A percentile compares a stretch with the other conserved stretches of the same genome.
phyloP scores from a whole-genome alignment of 1,140 invertebrate genomes.

The Nylanderia fulva region DNA sequence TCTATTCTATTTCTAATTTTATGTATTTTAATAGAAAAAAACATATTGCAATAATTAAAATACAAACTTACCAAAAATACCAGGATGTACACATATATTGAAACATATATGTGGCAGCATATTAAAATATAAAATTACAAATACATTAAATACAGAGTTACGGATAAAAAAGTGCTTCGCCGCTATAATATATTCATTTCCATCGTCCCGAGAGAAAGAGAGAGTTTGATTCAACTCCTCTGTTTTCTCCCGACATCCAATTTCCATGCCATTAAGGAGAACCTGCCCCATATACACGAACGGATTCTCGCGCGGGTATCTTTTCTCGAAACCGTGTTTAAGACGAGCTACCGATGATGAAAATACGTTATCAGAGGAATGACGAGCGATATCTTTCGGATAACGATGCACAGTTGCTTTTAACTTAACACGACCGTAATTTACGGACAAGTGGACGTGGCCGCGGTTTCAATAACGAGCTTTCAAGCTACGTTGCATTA shows the following conservation, averaged over 20 bases:
- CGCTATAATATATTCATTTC: conserved; percentile 44
- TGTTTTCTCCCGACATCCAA: conserved; percentile 83
- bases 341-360: conserved; percentile 54
- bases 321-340: conserved; percentile 41
- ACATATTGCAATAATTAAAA: too few species aligned
- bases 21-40: too few species aligned
- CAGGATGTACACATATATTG: too few species aligned
- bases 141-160: conserved; percentile 46
- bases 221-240: conserved; percentile 64
- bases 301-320: conserved; percentile 59
- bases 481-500: conserved; percentile 23
- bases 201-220: conserved; percentile 56
- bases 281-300: conserved; percentile 74
- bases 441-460: background rate
- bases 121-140: too few species aligned
- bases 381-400: background rate
- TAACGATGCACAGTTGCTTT: background rate
- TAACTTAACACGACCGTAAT: background rate
- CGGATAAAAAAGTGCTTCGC: conserved; percentile 5
- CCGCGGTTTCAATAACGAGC: conserved; percentile 14
- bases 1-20: too few species aligned
- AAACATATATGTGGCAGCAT: too few species aligned
- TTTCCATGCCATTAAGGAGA: conserved; percentile 83
- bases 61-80: too few species aligned
- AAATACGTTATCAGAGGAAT: conserved; percentile 11